phyloP scores from a whole-genome alignment of 2,113 vertebrate genomes.

The Emydocephalus ijimae region DNA sequence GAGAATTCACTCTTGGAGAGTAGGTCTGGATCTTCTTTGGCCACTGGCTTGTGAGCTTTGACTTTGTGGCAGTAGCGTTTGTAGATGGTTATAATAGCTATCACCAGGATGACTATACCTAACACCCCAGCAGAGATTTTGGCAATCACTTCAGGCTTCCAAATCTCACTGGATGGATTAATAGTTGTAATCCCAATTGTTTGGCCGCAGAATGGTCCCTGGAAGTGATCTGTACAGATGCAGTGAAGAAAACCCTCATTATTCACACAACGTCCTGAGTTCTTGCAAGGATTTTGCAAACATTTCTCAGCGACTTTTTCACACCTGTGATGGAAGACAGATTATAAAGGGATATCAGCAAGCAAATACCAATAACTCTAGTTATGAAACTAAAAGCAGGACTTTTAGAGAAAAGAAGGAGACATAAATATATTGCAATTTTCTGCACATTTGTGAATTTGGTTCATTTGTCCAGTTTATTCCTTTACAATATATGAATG shows the following conservation, averaged over 20 bases:
- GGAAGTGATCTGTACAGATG: slow-evolving; percentile 54
- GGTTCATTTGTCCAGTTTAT: background rate
- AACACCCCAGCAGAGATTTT: slow-evolving; percentile 69
- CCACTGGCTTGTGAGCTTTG: slow-evolving; percentile 81
- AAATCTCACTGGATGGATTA: slow-evolving; percentile 49
- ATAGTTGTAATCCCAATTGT: slow-evolving; percentile 64
- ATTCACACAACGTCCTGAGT: slow-evolving; percentile 69
- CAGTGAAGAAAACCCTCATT: slow-evolving; percentile 66
- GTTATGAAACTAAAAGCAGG: background rate
- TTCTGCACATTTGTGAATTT: background rate
- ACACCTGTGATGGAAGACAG: slow-evolving; percentile 70
- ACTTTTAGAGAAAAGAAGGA: background rate
- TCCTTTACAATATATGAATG: background rate
- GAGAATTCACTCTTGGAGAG: slow-evolving; percentile 75
- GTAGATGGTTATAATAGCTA: slow-evolving; percentile 64
- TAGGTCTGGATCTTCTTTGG: slow-evolving; percentile 87
- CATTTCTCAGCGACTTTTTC: slow-evolving; percentile 71
- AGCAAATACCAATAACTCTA: background rate
- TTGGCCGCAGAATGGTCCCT: slow-evolving; percentile 57
- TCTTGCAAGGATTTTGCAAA: slow-evolving; percentile 71
- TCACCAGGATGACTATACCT: slow-evolving; percentile 63
- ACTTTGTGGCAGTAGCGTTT: slow-evolving; percentile 71
- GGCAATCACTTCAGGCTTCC: slow-evolving; percentile 75
- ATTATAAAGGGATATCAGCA: background rate
- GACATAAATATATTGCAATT: background rate